These are phyloP conservation scores for Myripristis murdjan DNA, from an alignment of 2,797 vertebrate genomes.

Conservation along the genomic window DNA sequence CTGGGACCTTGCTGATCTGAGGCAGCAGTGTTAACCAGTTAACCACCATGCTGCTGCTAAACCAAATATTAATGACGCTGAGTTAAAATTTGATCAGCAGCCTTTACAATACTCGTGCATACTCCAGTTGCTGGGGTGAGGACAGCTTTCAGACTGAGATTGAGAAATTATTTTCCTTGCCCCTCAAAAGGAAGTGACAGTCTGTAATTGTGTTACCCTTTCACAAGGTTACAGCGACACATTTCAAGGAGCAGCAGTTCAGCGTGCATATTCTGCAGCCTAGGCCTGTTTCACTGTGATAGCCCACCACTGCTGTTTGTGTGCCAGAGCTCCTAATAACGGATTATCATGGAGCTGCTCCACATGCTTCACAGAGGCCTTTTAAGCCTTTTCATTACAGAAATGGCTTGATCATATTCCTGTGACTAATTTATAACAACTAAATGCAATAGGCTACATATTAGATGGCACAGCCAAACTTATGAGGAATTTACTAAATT, in stretches of 20 bases:
- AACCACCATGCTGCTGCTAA: no score
- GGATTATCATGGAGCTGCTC: slow-evolving; percentile 77
- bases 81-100: slow-evolving; percentile 26
- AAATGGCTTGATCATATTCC: slow-evolving; percentile 72
- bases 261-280: slow-evolving; percentile 63
- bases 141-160: slow-evolving; percentile 26
- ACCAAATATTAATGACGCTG: neutral
- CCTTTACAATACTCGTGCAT: slow-evolving; percentile 8
- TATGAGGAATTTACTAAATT: slow-evolving; percentile 29
- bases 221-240: slow-evolving; percentile 74
- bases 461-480: slow-evolving; percentile 27
- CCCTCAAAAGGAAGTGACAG: slow-evolving; percentile 47
- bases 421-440: slow-evolving; percentile 68
- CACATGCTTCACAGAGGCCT: slow-evolving; percentile 74
- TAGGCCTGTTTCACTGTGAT: slow-evolving; percentile 73
- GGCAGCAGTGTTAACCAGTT: no score
- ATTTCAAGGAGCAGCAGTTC: slow-evolving; percentile 65
- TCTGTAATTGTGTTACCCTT: slow-evolving; percentile 66
- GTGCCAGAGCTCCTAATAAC: slow-evolving; percentile 78
- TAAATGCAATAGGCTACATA: slow-evolving; percentile 51
- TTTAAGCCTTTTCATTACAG: slow-evolving; percentile 78
- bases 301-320: slow-evolving; percentile 67
- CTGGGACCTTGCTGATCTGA: no score
- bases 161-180: slow-evolving; percentile 34
- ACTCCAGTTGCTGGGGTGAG: neutral